Evolutionary conservation across 2,797 vertebrate genomes (phyloP), one percentile per base, ranked within the genome.

Genomic region (Morelia viridis): DNA sequence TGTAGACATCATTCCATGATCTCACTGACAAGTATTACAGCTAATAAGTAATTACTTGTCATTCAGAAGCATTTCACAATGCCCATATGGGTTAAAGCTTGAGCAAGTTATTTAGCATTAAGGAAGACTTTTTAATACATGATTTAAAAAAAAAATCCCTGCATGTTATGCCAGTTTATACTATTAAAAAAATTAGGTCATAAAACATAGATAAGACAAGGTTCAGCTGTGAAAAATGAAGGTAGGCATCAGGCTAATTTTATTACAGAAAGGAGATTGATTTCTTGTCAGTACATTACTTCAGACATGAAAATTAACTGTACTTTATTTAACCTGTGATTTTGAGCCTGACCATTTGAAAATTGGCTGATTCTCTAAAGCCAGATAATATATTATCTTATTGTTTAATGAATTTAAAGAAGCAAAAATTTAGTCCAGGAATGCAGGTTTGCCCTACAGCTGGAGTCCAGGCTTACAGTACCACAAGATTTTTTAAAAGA

Each of bases 241-340:
- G 22, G 0, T 2, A 92, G 93, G 93, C 62, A 95, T 87, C n/a
- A 62, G 89, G 93, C 80, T 96, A 22, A 76, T 95, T 97, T 96
- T 96, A 96, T 95, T 96, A 95, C 90, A 12, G 3, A 91, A 95
- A 93, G 41, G 92, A 95, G 90, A 94, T 83, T 94, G 95, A 97
- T 96, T 95, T 95, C 93, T 94, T 94, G 95, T 94, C 94, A 94
- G 84, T 1, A 0, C 46, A 88, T 84, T 91, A 90, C 46, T 61
- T 89, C 83, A 92, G 24, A 90, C 71, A 46, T 41, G 92, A 85
- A 88, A 92, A 93, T 50, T 35, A 60, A 76, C 1, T 86, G 53
- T 84, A n/a, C 31, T 87, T 91, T 71, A 91, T 76, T 87, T 83
- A 92, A 90, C 84, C 28, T 93, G 31, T 58, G 60, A 60, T 90